Evolutionary conservation across 2,888 invertebrate species (phyloP).

Genomic region (Abrostola tripartita): DNA sequence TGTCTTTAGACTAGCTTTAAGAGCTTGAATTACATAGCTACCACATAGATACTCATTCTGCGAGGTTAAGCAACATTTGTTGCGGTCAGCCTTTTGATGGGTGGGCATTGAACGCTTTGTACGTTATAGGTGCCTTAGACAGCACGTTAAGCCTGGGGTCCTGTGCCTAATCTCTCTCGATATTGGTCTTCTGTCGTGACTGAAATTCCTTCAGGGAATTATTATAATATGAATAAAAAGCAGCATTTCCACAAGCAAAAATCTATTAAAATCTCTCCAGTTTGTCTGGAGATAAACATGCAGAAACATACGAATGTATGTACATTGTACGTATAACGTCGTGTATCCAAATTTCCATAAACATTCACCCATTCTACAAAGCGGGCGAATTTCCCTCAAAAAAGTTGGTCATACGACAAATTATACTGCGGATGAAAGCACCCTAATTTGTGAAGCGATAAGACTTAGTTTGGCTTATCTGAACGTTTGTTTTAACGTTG

Average conservation of each 20-base stretch:
- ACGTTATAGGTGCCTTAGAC: no score
- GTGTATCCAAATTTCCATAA: conserved; percentile 50
- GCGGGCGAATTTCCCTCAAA: conserved; percentile 48
- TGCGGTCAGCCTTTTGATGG: no score
- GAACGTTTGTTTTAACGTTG: conserved; percentile 31
- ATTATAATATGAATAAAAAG: conserved; percentile 1
- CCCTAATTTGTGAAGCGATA: conserved; percentile 28
- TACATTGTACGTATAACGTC: conserved; percentile 15
- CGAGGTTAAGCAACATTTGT: no score
- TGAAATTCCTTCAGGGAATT: no score
- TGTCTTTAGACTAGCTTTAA: no score
- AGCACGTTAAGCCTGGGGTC: no score
- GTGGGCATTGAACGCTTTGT: no score
- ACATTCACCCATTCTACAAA: conserved; percentile 37
- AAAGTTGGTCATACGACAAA: conserved; percentile 50
- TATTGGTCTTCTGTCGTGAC: no score
- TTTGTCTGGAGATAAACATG: conserved; percentile 42
- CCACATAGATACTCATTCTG: no score
- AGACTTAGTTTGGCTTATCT: conserved; percentile 45
- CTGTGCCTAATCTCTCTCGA: no score
- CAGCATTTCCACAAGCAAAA: conserved; percentile 18
- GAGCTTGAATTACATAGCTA: no score
- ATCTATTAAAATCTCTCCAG: conserved; percentile 45
- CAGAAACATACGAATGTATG: conserved; percentile 25
- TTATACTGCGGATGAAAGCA: conserved; percentile 35